Conservation (phyloP, 2,888 invertebrate genomes). For the Orthosia gracilis region DNA sequence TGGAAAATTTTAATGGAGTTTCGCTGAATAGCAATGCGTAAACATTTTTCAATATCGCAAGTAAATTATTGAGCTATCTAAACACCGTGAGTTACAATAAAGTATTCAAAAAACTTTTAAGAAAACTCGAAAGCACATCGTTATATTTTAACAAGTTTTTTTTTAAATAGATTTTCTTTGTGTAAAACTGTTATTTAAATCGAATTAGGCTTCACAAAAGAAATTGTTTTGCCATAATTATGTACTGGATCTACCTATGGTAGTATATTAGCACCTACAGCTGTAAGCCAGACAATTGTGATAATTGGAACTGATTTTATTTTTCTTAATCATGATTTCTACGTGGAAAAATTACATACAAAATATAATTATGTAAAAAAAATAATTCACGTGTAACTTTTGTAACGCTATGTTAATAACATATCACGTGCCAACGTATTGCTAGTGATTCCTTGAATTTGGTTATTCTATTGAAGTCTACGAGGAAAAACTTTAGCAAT, state of each 20-base stretch:
- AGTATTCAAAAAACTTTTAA: background rate
- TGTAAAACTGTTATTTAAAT: background rate
- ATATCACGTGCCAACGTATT: background rate
- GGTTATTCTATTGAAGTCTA: too few species aligned
- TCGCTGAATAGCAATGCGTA: constrained; percentile 6
- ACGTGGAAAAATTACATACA: too few species aligned
- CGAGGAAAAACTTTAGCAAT: too few species aligned
- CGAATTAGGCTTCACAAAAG: background rate
- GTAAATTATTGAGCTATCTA: constrained; percentile 34
- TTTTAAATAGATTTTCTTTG: constrained; percentile 5
- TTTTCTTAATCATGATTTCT: too few species aligned
- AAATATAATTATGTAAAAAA: too few species aligned
- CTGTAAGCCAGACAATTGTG: too few species aligned
- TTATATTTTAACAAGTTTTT: constrained; percentile 29
- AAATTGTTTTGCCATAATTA: background rate
- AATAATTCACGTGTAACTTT: background rate
- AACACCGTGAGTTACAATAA: constrained; percentile 26
- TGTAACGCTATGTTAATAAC: background rate
- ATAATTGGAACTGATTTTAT: too few species aligned
- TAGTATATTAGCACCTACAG: background rate
- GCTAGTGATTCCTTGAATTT: background rate
- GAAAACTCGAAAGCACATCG: background rate
- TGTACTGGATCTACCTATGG: background rate
- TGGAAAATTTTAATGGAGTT: too few species aligned
- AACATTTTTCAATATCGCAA: constrained; percentile 36